Evolutionary conservation across 2,113 vertebrate species (phyloP).

Genomic region (Egretta garzetta): DNA sequence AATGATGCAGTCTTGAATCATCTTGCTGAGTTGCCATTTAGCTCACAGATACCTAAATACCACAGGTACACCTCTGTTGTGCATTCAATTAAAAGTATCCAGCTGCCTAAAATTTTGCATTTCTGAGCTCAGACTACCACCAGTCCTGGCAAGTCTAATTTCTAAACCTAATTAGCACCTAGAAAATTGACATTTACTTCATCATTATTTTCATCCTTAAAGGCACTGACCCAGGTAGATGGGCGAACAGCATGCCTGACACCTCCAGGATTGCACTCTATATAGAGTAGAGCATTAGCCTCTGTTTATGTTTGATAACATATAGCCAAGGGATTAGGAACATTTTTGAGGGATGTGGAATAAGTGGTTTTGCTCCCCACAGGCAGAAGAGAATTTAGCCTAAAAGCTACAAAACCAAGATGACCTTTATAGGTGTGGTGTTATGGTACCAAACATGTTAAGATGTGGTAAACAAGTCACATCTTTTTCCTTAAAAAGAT

Average conservation of each 20-base stretch:
- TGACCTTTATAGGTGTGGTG: neutral
- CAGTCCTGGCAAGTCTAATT: neutral
- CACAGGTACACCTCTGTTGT: neutral
- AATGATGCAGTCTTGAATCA: neutral
- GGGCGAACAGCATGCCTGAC: neutral
- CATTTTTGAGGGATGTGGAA: neutral
- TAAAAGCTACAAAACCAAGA: neutral
- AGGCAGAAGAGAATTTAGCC: neutral
- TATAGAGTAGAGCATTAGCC: neutral
- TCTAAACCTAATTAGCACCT: neutral
- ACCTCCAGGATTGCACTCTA: neutral
- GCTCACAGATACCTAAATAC: neutral
- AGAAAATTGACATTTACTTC: neutral
- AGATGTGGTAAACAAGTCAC: neutral
- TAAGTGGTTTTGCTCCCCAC: neutral
- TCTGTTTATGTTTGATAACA: neutral
- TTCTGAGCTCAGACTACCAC: neutral
- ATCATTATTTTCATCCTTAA: neutral
- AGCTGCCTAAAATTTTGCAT: neutral
- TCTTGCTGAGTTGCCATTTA: neutral
- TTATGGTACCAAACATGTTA: neutral
- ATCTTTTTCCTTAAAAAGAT: neutral
- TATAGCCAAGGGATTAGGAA: neutral
- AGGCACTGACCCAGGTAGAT: neutral
- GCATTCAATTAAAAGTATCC: neutral